Conservation (phyloP, 2,888 invertebrate genomes). For the Heliothis peltigera region DNA sequence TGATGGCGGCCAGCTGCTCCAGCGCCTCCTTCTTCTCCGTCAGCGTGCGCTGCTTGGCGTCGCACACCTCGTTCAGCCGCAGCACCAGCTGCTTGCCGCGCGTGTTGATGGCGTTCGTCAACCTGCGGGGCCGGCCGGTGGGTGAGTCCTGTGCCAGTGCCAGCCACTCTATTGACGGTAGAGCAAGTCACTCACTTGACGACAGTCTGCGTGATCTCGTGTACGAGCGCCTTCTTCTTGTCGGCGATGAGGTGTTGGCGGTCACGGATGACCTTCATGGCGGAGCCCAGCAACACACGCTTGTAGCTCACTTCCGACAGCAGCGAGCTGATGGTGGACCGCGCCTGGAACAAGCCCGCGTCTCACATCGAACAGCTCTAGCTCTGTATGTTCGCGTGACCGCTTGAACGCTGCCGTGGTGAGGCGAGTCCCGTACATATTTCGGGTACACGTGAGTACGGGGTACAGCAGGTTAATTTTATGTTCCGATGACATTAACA, state of each 20-base stretch:
- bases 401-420: no score
- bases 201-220: conserved; percentile 96
- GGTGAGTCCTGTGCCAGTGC: neutral
- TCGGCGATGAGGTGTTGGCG: conserved; percentile 95
- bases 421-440: no score
- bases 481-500: no score
- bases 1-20: conserved; percentile 94
- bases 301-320: conserved; percentile 91
- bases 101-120: conserved; percentile 95
- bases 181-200: conserved; percentile 92
- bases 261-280: conserved; percentile 95
- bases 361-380: neutral
- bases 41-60: conserved; percentile 93
- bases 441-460: no score
- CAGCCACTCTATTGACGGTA: conserved; percentile 93
- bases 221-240: conserved; percentile 95
- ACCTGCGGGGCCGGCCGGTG: conserved; percentile 75
- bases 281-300: conserved; percentile 93
- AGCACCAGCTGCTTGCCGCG: conserved; percentile 95
- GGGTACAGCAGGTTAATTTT: no score
- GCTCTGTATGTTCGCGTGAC: no score
- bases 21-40: conserved; percentile 96
- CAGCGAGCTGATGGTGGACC: conserved; percentile 79
- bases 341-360: conserved; percentile 77
- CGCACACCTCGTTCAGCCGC: conserved; percentile 94